Evolutionary conservation across 2,797 vertebrate species (phyloP).

Genomic region (Crocidura indochinensis): DNA sequence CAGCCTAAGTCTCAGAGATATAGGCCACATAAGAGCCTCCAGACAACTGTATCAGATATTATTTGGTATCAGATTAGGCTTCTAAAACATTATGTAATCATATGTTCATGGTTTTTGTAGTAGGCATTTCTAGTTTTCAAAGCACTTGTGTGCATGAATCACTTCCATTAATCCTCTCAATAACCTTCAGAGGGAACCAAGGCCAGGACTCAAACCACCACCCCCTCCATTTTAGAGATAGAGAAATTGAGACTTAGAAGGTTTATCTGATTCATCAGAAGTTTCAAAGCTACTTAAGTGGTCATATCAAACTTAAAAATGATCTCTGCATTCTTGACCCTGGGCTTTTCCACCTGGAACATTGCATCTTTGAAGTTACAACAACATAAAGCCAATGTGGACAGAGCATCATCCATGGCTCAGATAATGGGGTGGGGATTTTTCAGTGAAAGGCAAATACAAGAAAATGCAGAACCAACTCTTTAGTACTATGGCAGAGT

Average conservation of each 20-base stretch:
- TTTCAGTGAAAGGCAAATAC: conserved; percentile 17
- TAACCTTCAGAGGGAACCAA: conserved; percentile 59
- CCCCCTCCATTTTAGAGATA: not conserved
- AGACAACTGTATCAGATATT: conserved; percentile 65
- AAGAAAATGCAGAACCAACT: not conserved
- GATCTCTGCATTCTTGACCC: not conserved
- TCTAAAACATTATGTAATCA: conserved; percentile 71
- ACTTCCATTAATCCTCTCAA: conserved; percentile 32
- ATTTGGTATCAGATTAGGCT: conserved; percentile 54
- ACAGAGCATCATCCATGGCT: not conserved
- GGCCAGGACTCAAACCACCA: not conserved
- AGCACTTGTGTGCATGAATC: conserved; percentile 53
- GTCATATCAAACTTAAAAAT: not conserved
- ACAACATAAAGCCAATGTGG: not conserved
- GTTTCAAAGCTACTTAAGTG: not conserved
- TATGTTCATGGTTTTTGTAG: conserved; percentile 61
- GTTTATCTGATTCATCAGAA: not conserved
- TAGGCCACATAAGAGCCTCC: conserved; percentile 31
- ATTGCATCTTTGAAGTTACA: not conserved
- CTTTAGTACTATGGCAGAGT: not conserved
- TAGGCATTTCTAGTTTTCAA: conserved; percentile 50
- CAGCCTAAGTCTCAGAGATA: conserved; percentile 4
- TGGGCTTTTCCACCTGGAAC: not conserved
- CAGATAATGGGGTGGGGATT: not conserved
- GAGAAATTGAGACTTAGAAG: not conserved